Base-by-base conservation (phyloP, 2,888 invertebrate species). In the Strigamia crassipes region DNA sequence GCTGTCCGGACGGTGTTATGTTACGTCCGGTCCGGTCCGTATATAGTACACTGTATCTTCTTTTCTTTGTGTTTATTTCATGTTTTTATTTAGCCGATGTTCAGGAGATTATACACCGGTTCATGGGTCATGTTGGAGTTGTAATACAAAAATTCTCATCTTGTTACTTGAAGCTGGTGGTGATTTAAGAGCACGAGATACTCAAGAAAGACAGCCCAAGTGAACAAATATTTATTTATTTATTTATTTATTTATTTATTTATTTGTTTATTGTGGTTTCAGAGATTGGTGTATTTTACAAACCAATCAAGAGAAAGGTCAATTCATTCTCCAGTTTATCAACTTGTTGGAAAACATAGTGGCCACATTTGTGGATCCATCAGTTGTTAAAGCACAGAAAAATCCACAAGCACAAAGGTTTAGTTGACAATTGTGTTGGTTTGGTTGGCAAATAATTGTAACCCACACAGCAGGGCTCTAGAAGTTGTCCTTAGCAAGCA, bases 131-230 rank as follows among this genome's bases (percentile, higher is more conserved):
- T 87, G 87, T 82, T 88, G 86, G 83, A 84, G 85, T 66, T 88
- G 88, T 3, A 87, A 87, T 83, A 82, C 86, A 38, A 85, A 86
- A 77, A 85, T 87, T 38, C 82, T 89, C 18, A 85, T 86, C 21
- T 84, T 86, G 31, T 85, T 89, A 51, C 84, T 89, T 6, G 86
- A 87, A 82, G 86, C 86, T 41, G 89, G 89, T 34, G 89, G 89
- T 12, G 89, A 89, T 84, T 85, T 89, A 23, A 84, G 88, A 27
- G 85, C 89, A 8, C 88, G 88, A 84, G 89, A 89, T 83, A 85
- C 85, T 78, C 83, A 85, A n/a, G 86, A 87, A 8, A 85, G 87
- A 61, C 86, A 86, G n/a, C 86, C 87, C 5, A 85, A 83, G 83
- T 84, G 82, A 81, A 46, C 6, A 46, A 13, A 46, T 46, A 13